Conservation (phyloP, 2,113 vertebrate species). For the Epinephelus moara region DNA sequence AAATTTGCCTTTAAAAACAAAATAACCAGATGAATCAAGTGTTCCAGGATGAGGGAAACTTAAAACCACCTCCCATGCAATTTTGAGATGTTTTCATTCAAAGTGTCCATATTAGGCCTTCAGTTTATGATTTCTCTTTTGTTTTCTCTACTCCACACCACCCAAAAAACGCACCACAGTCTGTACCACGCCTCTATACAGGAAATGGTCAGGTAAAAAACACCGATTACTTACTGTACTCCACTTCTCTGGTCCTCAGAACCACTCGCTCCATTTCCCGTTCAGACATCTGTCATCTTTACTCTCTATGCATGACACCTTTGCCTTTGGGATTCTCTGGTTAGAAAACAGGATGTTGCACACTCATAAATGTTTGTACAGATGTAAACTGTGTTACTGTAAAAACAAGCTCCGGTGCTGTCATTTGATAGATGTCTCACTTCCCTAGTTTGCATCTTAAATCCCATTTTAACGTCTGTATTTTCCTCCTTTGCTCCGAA, state of each 20-base stretch:
- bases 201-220: conserved; percentile 85
- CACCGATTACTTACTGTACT: conserved; percentile 38
- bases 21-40: not conserved
- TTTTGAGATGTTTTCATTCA: not conserved
- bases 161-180: conserved; percentile 74
- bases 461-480: conserved; percentile 48
- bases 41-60: not conserved
- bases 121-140: conserved; percentile 68
- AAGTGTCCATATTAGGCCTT: conserved; percentile 18
- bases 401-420: conserved; percentile 4
- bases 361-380: conserved; percentile 19
- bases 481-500: conserved; percentile 55
- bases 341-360: conserved; percentile 54
- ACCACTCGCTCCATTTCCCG: conserved; percentile 57
- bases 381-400: conserved; percentile 13
- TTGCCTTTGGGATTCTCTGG: conserved; percentile 45
- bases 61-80: not conserved
- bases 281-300: conserved; percentile 65
- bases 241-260: conserved; percentile 49
- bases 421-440: conserved; percentile 51
- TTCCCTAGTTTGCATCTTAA: conserved; percentile 58
- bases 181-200: conserved; percentile 84
- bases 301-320: conserved; percentile 70
- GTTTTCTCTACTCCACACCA: conserved; percentile 62
- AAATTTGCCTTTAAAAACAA: not conserved